Evolutionary conservation across 1,140 invertebrate genomes (phyloP).

Genomic region (Tetragonula clypearis): DNA sequence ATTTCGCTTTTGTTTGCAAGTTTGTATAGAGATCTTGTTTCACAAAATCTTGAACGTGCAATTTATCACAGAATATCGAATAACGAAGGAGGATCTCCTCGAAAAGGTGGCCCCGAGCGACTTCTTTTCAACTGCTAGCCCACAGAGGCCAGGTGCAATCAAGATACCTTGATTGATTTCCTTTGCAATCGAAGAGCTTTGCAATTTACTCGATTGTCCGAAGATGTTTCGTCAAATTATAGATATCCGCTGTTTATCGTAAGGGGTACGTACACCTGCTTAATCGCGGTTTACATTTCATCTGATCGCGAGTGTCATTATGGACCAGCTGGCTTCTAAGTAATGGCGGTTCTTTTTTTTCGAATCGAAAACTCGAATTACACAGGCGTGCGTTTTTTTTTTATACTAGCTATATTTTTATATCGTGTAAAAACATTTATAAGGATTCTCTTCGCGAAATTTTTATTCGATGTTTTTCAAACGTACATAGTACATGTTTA

Average conservation of each 20-base stretch:
- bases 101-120: not conserved
- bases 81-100: not conserved
- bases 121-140: constrained; percentile 41
- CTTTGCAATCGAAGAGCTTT: not conserved
- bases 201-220: constrained; percentile 32
- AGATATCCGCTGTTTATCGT: constrained; percentile 1
- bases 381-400: too few relatives aligned
- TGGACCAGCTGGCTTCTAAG: not conserved
- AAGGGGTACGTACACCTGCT: constrained; percentile 65
- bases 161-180: constrained; percentile 58
- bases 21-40: not conserved
- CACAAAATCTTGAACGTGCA: not conserved
- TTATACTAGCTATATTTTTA: too few relatives aligned
- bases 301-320: not conserved
- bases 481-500: too few relatives aligned
- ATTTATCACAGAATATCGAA: constrained; percentile 7
- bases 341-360: not conserved
- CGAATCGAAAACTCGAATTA: not conserved
- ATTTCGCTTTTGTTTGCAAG: too few relatives aligned
- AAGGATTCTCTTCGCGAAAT: too few relatives aligned
- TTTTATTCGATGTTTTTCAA: too few relatives aligned
- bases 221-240: constrained; percentile 31
- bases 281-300: constrained; percentile 57
- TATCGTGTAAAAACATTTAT: too few relatives aligned
- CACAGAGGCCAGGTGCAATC: constrained; percentile 51